Base-by-base conservation (phyloP, 2,113 vertebrate species). In the Hemiprocne comata region DNA sequence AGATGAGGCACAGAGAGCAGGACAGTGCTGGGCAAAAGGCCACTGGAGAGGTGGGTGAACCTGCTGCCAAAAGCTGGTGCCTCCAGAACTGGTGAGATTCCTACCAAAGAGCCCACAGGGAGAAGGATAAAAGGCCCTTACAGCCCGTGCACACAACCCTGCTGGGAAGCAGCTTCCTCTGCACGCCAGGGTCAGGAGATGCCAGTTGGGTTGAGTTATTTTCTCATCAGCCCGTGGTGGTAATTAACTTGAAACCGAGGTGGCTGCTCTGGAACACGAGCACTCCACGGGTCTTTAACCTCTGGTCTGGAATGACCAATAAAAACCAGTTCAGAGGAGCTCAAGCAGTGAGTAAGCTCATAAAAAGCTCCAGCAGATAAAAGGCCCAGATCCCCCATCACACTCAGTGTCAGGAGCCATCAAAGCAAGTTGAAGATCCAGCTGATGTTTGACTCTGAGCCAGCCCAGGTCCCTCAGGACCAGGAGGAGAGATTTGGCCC, bases 121-220 rank as follows among this genome's bases (percentile, higher is more conserved):
- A 4, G 4, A 28, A 10, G 38, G 38, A 6, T 4, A 16, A 28
- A 28, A 23, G 8, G 64, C 72, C 2, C 9, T 4, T 5, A 7
- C 36, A 7, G 36, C 15, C 2, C 0, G 0, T 3, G 1, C 28
- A 1, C 15, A 33, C 11, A 50, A 18, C 44, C 14, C 36, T 13
- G 46, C 44, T 1, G 15, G 73, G n/a, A 57, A 72, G 36, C 40
- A 21, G 72, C 70, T 11, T 8, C 40, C 40, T 42, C 40, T 14
- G 3, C 62, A 8, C 15, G 16, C n/a, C 62, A 1, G 51, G 51
- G 42, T 4, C 15, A 11, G 17, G 65, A 38, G 85, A 36, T 21
- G 13, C 58, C 72, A 31, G 26, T 31, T 31, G 80, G 28, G 67
- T 3, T 50, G 62, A 42, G 70, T 65, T 83, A 69, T 64, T 74